Evolutionary conservation across 2,797 vertebrate species (phyloP).

Genomic region (Salmo trutta): DNA sequence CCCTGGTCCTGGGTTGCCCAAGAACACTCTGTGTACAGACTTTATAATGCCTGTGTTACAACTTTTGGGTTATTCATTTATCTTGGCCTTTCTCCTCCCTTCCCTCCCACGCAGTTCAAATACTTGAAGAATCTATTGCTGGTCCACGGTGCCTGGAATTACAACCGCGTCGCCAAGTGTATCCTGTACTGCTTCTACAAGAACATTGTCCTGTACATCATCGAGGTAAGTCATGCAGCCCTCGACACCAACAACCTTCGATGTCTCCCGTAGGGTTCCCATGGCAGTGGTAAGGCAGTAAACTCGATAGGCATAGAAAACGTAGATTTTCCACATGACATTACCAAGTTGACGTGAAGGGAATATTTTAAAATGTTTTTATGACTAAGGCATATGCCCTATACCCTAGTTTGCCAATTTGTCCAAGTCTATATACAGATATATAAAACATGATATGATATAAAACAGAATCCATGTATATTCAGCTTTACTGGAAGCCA

Average conservation of each 20-base stretch:
- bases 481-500: background rate
- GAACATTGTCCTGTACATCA: constrained; percentile 90
- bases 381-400: constrained; percentile 44
- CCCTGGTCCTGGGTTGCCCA: constrained; percentile 39
- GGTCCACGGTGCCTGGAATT: constrained; percentile 90
- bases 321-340: no score
- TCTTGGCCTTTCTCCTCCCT: constrained; percentile 36
- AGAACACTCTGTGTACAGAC: constrained; percentile 22
- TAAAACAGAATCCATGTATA: background rate
- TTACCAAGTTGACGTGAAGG: background rate
- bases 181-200: constrained; percentile 92
- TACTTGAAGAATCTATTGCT: constrained; percentile 88
- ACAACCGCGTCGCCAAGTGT: constrained; percentile 87
- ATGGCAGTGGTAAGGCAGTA: constrained; percentile 3
- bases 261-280: background rate
- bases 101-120: constrained; percentile 80
- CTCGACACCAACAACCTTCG: background rate
- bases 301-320: constrained; percentile 19
- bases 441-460: background rate
- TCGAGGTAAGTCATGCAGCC: constrained; percentile 77
- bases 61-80: constrained; percentile 45
- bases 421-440: constrained; percentile 6
- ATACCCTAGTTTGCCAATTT: constrained; percentile 51
- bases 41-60: constrained; percentile 36
- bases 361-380: constrained; percentile 3